Evolutionary conservation across 1,140 invertebrate species (phyloP), one percentile per base, ranked within the genome.

Genomic region (Apis florea): DNA sequence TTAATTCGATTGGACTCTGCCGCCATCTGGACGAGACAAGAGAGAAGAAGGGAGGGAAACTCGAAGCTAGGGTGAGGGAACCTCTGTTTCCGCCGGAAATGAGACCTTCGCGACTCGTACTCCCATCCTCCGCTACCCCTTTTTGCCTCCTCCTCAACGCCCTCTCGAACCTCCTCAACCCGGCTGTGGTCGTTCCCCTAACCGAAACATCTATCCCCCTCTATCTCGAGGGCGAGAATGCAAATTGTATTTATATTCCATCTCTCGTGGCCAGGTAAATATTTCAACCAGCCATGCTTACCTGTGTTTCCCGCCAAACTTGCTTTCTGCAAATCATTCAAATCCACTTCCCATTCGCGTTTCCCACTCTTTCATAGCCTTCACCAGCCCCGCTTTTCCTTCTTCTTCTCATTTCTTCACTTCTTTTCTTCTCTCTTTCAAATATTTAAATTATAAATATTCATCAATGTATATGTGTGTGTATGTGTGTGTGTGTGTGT

Each of bases 31-130:
- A 83, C 78, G 72, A 56, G 79, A 76, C 79, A 71, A 70, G 70
- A 40, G 47, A n/a, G 31, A 56, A 69, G 54, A 21, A 17, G 31
- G 54, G 54, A 40, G 64, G 59, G 77, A 15, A 61, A 40, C n/a
- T 61, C 53, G 77, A 59, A 83, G 78, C 79, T 70, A 81, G 88
- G 87, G 79, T 68, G 89, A 85, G 87, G 84, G 89, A 79, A 85
- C 86, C 86, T 91, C 90, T 87, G 91, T 92, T 93, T 93, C 92
- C 92, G 90, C 81, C 91, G 92, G 92, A 93, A 93, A 93, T 91
- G 88, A 92, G 89, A 83, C 89, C 84, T 88, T 89, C 85, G 89
- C 87, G 88, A 85, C 82, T 82, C 79, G 73, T 70, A 76, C 64
- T 63, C 83, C 73, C 83, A 67, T 78, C 69, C 67, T 61, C 74